phyloP scores from a whole-genome alignment of 2,113 vertebrate species.

The Heterotilapia buettikoferi region DNA sequence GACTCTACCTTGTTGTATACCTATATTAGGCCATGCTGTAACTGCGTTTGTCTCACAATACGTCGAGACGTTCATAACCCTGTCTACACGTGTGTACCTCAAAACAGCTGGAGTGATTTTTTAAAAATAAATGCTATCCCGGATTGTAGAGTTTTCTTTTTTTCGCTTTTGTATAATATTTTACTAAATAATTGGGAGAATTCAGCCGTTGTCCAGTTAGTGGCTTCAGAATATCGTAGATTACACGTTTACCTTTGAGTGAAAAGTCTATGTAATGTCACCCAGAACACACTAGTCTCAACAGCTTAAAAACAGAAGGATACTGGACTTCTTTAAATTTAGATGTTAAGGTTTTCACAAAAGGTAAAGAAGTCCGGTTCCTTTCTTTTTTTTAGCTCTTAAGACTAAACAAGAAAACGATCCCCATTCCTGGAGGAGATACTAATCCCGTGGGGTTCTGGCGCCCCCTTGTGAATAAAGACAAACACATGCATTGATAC shows the following conservation, averaged over 20 bases:
- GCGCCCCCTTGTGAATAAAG: neutral
- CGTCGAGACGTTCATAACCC: neutral
- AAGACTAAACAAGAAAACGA: neutral
- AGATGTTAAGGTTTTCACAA: neutral
- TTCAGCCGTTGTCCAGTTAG: neutral
- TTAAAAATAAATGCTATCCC: neutral
- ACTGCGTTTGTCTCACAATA: neutral
- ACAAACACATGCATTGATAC: neutral
- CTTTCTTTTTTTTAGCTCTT: neutral
- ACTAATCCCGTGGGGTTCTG: neutral
- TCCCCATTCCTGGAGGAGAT: neutral
- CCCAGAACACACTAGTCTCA: neutral
- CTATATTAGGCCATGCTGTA: neutral
- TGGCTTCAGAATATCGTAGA: neutral
- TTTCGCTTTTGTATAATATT: neutral
- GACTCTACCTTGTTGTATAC: neutral
- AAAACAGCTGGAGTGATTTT: neutral
- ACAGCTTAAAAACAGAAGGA: neutral
- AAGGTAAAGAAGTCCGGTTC: neutral
- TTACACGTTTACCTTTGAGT: neutral
- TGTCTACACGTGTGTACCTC: neutral
- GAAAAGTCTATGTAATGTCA: fast-evolving
- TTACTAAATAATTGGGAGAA: neutral
- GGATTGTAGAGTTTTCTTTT: neutral
- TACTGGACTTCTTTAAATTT: neutral